Conservation (phyloP, 92 coral and sea anemone genomes). For the Phenganax subtilis region DNA sequence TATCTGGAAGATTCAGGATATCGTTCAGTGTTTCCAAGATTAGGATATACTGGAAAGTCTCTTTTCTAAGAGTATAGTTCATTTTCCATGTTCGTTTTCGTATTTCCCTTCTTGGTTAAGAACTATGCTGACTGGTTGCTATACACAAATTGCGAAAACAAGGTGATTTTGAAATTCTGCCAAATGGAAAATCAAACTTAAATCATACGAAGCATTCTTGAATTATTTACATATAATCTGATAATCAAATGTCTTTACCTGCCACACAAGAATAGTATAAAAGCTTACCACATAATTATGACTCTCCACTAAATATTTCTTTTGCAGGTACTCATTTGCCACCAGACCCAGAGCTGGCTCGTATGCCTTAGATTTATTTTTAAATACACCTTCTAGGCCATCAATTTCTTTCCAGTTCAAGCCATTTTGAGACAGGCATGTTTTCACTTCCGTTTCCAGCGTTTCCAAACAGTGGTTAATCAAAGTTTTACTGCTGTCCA, state of each 20-base stretch:
- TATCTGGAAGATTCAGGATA: conserved; percentile 24
- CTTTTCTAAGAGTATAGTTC: conserved; percentile 15
- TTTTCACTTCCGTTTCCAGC: not conserved
- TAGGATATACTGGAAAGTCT: conserved; percentile 13
- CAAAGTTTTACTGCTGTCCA: conserved; percentile 5
- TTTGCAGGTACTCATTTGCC: conserved; percentile 26
- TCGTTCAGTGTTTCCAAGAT: conserved; percentile 18
- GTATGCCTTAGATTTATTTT: not conserved
- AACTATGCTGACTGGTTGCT: conserved; percentile 23
- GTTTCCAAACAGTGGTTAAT: conserved; percentile 8
- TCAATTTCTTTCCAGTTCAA: not conserved
- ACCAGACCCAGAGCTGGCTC: conserved; percentile 28
- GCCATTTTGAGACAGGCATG: conserved; percentile 16
- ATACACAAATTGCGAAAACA: not conserved
- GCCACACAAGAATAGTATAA: not conserved
- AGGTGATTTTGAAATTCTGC: not conserved
- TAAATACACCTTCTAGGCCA: not conserved
- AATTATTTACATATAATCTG: no score
- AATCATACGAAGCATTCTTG: not conserved
- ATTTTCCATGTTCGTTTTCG: conserved; percentile 11
- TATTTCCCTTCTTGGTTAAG: conserved; percentile 10
- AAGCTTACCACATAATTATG: conserved; percentile 17
- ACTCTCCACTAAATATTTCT: conserved; percentile 21
- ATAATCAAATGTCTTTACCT: not conserved
- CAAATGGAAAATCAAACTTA: not conserved